Evolutionary conservation across 2,797 vertebrate species (phyloP).

Genomic region (Hyperoplus lanceolatus): DNA sequence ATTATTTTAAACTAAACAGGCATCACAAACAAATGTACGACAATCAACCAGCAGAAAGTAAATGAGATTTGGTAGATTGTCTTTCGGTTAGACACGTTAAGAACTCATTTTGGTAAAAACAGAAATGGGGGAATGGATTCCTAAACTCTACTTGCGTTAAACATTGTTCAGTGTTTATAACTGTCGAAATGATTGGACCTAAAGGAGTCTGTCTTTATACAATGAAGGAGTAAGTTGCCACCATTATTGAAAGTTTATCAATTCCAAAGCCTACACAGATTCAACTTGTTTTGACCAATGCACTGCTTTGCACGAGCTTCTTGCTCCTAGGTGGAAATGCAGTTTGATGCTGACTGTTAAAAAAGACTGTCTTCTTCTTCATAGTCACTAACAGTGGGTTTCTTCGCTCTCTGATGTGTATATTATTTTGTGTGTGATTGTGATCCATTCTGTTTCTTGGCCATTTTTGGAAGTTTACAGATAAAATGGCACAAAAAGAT

Average conservation of each 20-base stretch:
- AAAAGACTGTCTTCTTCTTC: conserved; percentile 7
- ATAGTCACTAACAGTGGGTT: not conserved
- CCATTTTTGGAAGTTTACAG: not conserved
- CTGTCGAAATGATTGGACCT: not conserved
- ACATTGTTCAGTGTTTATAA: conserved; percentile 9
- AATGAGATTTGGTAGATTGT: not conserved
- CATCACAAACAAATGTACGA: not conserved
- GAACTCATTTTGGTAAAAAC: not conserved
- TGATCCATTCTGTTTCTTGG: too few relatives aligned
- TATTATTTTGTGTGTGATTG: not conserved
- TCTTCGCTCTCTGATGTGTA: not conserved
- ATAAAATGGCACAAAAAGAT: not conserved
- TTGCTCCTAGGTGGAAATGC: not conserved
- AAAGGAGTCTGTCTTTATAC: conserved; percentile 1
- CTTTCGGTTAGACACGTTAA: not conserved
- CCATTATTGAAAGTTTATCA: not conserved
- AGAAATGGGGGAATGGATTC: not conserved
- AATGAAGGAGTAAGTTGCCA: not conserved
- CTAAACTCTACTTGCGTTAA: not conserved
- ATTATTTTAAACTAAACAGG: not conserved
- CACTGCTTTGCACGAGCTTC: conserved; percentile 33
- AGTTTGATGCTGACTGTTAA: conserved; percentile 27
- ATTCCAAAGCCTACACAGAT: not conserved
- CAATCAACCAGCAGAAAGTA: too few relatives aligned
- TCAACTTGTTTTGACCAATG: not conserved